Evolutionary conservation across 1,140 invertebrate species (phyloP).

Genomic region (Colletes gigas): DNA sequence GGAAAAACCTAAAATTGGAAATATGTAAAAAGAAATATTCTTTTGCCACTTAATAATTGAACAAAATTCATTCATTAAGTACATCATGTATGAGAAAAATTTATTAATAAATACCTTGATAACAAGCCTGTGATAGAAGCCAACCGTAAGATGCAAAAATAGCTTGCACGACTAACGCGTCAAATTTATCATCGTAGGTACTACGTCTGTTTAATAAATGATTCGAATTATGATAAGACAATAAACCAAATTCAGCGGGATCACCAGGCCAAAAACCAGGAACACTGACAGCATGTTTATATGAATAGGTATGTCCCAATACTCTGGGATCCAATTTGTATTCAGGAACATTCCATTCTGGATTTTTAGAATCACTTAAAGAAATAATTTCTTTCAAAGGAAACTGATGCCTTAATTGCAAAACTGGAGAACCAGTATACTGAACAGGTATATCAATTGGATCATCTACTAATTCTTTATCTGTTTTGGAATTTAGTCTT

Average conservation of each 20-base stretch:
- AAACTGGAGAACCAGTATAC: slow-evolving; percentile 84
- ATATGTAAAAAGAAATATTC: background rate
- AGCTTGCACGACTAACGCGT: slow-evolving; percentile 86
- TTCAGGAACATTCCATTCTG: slow-evolving; percentile 81
- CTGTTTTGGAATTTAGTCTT: slow-evolving; percentile 51
- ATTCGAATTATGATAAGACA: slow-evolving; percentile 87
- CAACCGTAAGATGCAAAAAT: slow-evolving; percentile 90
- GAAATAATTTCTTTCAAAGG: slow-evolving; percentile 85
- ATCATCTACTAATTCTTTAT: slow-evolving; percentile 78
- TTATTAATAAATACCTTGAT: slow-evolving; percentile 84
- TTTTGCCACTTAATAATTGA: slow-evolving; percentile 26
- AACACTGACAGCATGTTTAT: slow-evolving; percentile 86
- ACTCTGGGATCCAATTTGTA: slow-evolving; percentile 83
- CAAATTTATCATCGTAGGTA: slow-evolving; percentile 81
- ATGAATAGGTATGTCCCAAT: slow-evolving; percentile 81
- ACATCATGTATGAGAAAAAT: slow-evolving; percentile 5
- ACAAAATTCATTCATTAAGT: slow-evolving; percentile 59
- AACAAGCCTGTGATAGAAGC: slow-evolving; percentile 90
- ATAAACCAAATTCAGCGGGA: slow-evolving; percentile 86
- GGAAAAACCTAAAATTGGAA: slow-evolving; percentile 86
- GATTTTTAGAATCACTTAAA: slow-evolving; percentile 82
- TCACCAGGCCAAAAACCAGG: slow-evolving; percentile 92
- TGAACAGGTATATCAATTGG: slow-evolving; percentile 85
- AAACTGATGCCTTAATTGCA: slow-evolving; percentile 84
- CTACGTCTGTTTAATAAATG: slow-evolving; percentile 79